Base-by-base conservation (phyloP, 2,797 vertebrate genomes). In the Cyclopterus lumpus region DNA sequence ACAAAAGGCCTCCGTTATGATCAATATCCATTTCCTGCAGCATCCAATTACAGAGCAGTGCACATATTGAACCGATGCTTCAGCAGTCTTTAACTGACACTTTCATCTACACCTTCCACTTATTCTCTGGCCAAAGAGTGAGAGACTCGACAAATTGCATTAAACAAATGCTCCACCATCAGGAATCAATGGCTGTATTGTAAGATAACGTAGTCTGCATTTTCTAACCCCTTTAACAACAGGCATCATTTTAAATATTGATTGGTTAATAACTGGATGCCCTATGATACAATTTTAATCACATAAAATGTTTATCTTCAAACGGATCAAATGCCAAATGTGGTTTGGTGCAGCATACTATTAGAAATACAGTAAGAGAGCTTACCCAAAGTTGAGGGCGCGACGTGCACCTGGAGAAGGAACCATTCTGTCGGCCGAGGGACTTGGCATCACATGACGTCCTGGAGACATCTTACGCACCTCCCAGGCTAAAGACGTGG, bases 391-490 rank as follows among this genome's bases (percentile, higher is more conserved):
- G 93, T 95, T 99, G 62, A 99, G 95, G 49, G 93, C 83, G 66
- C 97, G 97, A 14, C 98, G 96, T 74, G 97, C 95, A 46, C 88
- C 97, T 49, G 97, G 95, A 11, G 97, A 95, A 12, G 95, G 96
- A 72, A 87, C 96, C 79, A 99, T 97, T 86, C 98, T 95, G 59
- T 99, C 98, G 26, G 96, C 91, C 0, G 97, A 96, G 0, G 97
- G 95, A 86, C 96, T 99, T 18, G 96, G 95, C 87, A 98, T 96
- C 83, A 99, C 96, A 20, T 98, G 98, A 24, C 98, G 97, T 60
- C 98, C 98, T 0, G 98, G 98, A 68, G 98, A 99, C 98, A 99
- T 99, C 79, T 99, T 99, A 74, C 99, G 97, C 46, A 99, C 97
- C 90, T 99, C 98, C 98, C 98, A 99, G 0, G 98, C 98, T 88